A percentile compares a stretch with the other conserved stretches of the same genome.
Evolutionary conservation across 1,140 invertebrate genomes (phyloP).

Genomic region (Monochamus saltuarius): DNA sequence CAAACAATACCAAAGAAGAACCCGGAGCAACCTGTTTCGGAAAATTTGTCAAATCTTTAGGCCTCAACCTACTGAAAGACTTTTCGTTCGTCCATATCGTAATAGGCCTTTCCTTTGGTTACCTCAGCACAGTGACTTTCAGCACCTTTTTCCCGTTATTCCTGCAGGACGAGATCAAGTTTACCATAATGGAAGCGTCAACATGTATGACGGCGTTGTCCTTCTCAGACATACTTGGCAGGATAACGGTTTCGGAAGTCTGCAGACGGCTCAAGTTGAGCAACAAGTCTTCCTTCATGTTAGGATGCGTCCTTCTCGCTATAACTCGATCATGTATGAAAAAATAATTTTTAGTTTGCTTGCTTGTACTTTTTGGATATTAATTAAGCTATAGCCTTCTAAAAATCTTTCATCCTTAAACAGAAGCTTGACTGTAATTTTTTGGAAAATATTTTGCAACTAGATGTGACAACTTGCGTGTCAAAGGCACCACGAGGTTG

Average conservation of each 20-base stretch:
- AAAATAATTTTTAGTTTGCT: too few relatives aligned
- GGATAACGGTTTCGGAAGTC: conserved; percentile 63
- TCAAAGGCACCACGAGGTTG: too few relatives aligned
- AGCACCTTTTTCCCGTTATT: conserved; percentile 70
- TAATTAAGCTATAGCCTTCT: too few relatives aligned
- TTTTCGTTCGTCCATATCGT: conserved; percentile 64
- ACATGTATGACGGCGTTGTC: conserved; percentile 66
- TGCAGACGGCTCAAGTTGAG: conserved; percentile 63
- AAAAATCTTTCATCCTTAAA: too few relatives aligned
- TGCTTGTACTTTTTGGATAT: too few relatives aligned
- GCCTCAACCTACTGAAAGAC: conserved; percentile 63
- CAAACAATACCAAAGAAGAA: conserved; percentile 12
- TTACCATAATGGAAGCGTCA: conserved; percentile 60
- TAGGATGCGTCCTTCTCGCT: conserved; percentile 52
- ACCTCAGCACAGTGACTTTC: conserved; percentile 68
- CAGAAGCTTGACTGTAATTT: too few relatives aligned
- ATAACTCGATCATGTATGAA: conserved; percentile 54
- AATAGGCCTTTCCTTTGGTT: conserved; percentile 63
- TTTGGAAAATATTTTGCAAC: too few relatives aligned
- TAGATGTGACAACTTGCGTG: too few relatives aligned
- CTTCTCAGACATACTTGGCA: conserved; percentile 64
- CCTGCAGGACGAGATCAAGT: conserved; percentile 55
- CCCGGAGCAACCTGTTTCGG: conserved; percentile 20
- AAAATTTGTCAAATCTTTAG: conserved; percentile 57
- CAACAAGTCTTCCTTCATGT: conserved; percentile 57